Evolutionary conservation across 2,888 invertebrate genomes (phyloP), one percentile per base, ranked within the genome.

Genomic region (Amiota communis): DNA sequence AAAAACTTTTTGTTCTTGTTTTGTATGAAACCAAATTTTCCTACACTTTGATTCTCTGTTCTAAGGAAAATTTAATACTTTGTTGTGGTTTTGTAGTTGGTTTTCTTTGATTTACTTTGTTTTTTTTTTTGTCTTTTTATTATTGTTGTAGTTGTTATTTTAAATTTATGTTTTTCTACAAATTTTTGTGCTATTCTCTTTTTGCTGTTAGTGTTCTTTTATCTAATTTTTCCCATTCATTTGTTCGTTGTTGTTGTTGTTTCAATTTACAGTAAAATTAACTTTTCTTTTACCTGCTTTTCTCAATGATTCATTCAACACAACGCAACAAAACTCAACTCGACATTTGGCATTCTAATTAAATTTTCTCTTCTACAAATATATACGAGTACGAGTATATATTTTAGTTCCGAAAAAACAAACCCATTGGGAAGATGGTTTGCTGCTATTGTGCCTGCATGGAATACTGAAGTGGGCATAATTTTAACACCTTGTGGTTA

Each of bases 221-320:
- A 9, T 36, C 13, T 17, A n/a, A 13, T 63, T 15, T 11, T 11
- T 36, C 36, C n/a, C n/a, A 46, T 63, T 36, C 11, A n/a, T 63
- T 59, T 59, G n/a, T 23, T 68, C 11, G 67, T 47, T 51, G 51
- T 23, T 68, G 67, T 53, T n/a, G n/a, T 68, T 68, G n/a, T 68
- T 51, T 23, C 67, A 68, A 68, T 68, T 68, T 53, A 17, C 67
- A 51, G 51, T 51, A 20, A 68, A 67, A 67, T 67, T 67, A 67
- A 47, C 15, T 49, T 67, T 67, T 49, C 65, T 48, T 67, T 67
- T 68, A 51, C 51, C 53, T 68, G 47, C 49, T 63, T 36, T 3
- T 10, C 63, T 8, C 36, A 6, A 36, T 36, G 36, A 36, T 6
- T 36, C 36, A 36, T 36, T 36, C 36, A 36, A 36, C 36, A 36